Percentiles rank a stretch among this genome's conserved stretches.
These are phyloP conservation scores for Bombus cullumanus DNA, from an alignment of 1,140 invertebrate species.

Conservation along the genomic window DNA sequence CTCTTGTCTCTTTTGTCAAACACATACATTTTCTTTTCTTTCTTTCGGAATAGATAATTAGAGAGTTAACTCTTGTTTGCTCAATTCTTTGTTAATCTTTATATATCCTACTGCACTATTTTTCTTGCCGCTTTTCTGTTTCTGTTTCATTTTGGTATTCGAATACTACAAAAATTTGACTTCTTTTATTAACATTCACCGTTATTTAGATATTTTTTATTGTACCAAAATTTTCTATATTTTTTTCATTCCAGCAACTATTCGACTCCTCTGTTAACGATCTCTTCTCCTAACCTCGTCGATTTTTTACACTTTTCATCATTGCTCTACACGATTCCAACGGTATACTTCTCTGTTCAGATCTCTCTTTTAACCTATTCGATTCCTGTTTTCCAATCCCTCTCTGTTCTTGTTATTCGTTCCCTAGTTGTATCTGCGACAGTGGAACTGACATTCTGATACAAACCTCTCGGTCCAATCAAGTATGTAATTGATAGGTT, in stretches of 20 bases:
- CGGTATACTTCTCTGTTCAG: not conserved
- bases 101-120: not conserved
- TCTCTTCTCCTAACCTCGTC: not conserved
- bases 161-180: too few relatives aligned
- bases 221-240: not conserved
- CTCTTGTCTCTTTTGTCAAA: not conserved
- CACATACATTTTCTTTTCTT: not conserved
- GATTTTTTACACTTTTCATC: not conserved
- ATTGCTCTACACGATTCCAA: not conserved
- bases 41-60: not conserved
- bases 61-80: not conserved
- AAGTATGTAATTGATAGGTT: slow-evolving; percentile 42
- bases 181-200: not conserved
- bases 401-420: slow-evolving; percentile 1
- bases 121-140: not conserved
- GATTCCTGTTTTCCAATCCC: not conserved
- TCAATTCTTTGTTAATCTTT: not conserved
- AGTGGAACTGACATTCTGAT: slow-evolving; percentile 38
- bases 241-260: not conserved
- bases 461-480: slow-evolving; percentile 38
- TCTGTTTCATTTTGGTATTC: not conserved
- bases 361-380: not conserved
- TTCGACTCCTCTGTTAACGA: not conserved
- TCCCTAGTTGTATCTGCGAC: slow-evolving; percentile 4
- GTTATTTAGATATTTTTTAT: too few relatives aligned